A percentile compares a stretch with the other conserved stretches of the same genome.
Evolutionary conservation across 2,113 vertebrate genomes (phyloP).

Genomic region (Colossoma macropomum): DNA sequence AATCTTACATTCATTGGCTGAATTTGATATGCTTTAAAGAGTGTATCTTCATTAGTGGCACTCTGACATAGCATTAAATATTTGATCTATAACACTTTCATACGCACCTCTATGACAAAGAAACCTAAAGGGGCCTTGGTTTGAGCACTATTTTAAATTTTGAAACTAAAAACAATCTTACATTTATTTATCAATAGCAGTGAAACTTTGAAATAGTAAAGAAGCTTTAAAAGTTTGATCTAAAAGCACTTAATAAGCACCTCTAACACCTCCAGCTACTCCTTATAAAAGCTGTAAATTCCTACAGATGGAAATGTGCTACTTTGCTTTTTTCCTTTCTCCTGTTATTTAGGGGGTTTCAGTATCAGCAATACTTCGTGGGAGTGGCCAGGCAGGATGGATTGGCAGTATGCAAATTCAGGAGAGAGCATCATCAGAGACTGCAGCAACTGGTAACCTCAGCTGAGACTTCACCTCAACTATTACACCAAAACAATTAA

Average conservation of each 20-base stretch:
- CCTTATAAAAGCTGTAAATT: neutral
- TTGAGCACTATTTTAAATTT: neutral
- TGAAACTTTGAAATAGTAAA: neutral
- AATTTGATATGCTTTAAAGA: too few species aligned
- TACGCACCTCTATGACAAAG: too few species aligned
- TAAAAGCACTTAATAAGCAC: neutral
- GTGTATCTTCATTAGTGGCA: too few species aligned
- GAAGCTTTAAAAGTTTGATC: neutral
- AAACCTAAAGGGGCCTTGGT: neutral
- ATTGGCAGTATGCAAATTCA: constrained; percentile 78
- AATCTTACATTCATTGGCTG: too few species aligned
- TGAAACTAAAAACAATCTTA: too few species aligned
- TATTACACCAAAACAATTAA: neutral
- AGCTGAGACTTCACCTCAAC: neutral
- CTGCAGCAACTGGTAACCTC: constrained; percentile 84
- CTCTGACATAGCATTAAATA: too few species aligned
- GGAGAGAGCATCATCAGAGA: constrained; percentile 77
- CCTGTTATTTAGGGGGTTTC: constrained; percentile 33
- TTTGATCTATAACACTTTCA: too few species aligned
- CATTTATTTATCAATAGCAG: too few species aligned
- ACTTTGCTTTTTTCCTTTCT: neutral
- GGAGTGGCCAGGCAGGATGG: constrained; percentile 65
- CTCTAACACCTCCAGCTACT: neutral
- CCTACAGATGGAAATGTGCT: neutral
- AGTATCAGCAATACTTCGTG: constrained; percentile 70